Conservation (phyloP, 2,113 vertebrate genomes). For the Aepyceros melampus region DNA sequence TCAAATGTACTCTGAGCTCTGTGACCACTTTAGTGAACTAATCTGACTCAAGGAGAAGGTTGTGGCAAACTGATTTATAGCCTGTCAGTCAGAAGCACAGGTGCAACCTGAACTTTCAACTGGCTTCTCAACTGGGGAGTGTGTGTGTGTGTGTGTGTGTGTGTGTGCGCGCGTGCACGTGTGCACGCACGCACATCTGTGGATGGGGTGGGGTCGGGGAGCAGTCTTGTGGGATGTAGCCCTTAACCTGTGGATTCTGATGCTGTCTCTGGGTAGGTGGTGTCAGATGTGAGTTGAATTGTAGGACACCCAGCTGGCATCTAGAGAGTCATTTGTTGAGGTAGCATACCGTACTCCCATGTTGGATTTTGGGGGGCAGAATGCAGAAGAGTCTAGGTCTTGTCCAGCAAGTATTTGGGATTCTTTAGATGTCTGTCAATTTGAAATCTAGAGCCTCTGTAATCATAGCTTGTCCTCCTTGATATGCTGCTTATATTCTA, state of each 20-base stretch:
- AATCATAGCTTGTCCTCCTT: background rate
- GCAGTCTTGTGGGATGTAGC: background rate
- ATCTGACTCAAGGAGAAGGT: background rate
- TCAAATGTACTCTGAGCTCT: background rate
- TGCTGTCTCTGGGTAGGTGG: background rate
- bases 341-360: background rate
- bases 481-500: background rate
- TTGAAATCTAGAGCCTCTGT: background rate
- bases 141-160: background rate
- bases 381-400: background rate
- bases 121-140: background rate
- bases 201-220: background rate
- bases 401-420: background rate
- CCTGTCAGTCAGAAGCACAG: background rate
- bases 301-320: background rate
- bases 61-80: background rate
- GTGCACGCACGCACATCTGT: background rate
- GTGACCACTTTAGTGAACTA: background rate
- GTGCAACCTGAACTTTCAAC: background rate
- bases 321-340: background rate
- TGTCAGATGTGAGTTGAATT: background rate
- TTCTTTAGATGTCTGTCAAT: background rate
- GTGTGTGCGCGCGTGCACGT: fast-evolving
- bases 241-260: background rate
- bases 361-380: background rate